Conservation (phyloP, 2,113 vertebrate species). For the Siniperca knerii region DNA sequence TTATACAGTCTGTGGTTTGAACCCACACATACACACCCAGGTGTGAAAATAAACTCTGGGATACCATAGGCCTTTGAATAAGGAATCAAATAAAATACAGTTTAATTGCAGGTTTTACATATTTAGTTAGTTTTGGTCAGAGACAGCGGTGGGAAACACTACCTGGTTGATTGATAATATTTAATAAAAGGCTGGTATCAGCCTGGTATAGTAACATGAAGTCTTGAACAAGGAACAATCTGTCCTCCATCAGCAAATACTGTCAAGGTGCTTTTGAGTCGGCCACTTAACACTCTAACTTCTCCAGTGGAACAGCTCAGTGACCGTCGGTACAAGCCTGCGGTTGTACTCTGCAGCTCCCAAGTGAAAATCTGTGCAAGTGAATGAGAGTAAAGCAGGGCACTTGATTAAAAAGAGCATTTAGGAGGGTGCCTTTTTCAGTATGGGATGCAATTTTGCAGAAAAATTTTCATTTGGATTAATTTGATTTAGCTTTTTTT, state of each 20-base stretch:
- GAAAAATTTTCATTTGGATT: constrained; percentile 46
- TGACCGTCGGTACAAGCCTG: constrained; percentile 46
- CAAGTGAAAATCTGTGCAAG: constrained; percentile 34
- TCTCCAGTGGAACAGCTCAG: constrained; percentile 51
- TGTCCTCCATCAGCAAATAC: constrained; percentile 31
- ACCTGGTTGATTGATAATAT: not conserved
- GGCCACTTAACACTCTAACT: constrained; percentile 32
- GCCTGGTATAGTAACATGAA: constrained; percentile 8
- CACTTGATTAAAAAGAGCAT: not conserved
- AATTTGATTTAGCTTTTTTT: constrained; percentile 11
- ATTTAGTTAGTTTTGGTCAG: not conserved
- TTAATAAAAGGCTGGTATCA: constrained; percentile 24
- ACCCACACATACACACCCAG: not conserved
- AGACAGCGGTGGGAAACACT: not conserved
- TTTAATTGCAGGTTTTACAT: not conserved
- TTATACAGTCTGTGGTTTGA: too few relatives aligned
- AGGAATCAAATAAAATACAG: not conserved
- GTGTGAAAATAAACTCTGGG: too few relatives aligned
- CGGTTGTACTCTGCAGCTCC: constrained; percentile 46
- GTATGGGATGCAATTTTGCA: constrained; percentile 3
- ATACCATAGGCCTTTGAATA: not conserved
- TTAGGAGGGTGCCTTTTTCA: not conserved
- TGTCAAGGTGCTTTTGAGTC: constrained; percentile 45
- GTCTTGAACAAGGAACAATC: not conserved
- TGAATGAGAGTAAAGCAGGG: constrained; percentile 6